Base-by-base conservation (phyloP, 37 sponge, comb jelly and placozoan genomes). In the Diacarnus erythraeanus region DNA sequence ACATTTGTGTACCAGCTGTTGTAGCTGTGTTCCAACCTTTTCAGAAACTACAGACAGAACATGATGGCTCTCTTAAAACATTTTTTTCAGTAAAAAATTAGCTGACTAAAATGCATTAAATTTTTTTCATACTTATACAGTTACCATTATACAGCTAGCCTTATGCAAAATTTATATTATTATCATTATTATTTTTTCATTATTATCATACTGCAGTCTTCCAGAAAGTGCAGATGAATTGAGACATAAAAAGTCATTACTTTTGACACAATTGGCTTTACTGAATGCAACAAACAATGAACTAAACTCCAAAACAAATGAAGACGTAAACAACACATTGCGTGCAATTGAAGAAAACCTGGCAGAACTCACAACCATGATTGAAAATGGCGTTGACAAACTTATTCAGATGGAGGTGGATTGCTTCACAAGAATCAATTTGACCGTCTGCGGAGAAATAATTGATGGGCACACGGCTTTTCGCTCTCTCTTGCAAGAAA, bases 141-240 rank as follows among this genome's bases (percentile, higher is more conserved):
- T n/a, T n/a, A n/a, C n/a, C n/a, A n/a, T n/a, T n/a, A n/a, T n/a
- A n/a, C n/a, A n/a, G n/a, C n/a, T n/a, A n/a, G n/a, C n/a, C n/a
- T n/a, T n/a, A n/a, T n/a, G n/a, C n/a, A n/a, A n/a, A n/a, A n/a
- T n/a, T n/a, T n/a, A n/a, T n/a, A n/a, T n/a, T n/a, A n/a, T n/a
- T n/a, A n/a, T n/a, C n/a, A n/a, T n/a, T n/a, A n/a, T n/a, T n/a
- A n/a, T n/a, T n/a, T n/a, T n/a, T 30, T 69, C 4, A 31, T 69
- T 35, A 38, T 69, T 38, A 15, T 38, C 4, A 69, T 8, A 8
- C 20, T 74, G 25, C 74, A 74, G 74, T 51, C 12, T 74, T 25
- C 39, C 77, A 30, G 77, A 76, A 60, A 76, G 77, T 61, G 38
- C 77, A 37, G 77, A 76, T 59, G 61, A 76, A 39, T 38, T 76